Conservation (phyloP, 2,113 vertebrate species). For the Pseudopodoces humilis region DNA sequence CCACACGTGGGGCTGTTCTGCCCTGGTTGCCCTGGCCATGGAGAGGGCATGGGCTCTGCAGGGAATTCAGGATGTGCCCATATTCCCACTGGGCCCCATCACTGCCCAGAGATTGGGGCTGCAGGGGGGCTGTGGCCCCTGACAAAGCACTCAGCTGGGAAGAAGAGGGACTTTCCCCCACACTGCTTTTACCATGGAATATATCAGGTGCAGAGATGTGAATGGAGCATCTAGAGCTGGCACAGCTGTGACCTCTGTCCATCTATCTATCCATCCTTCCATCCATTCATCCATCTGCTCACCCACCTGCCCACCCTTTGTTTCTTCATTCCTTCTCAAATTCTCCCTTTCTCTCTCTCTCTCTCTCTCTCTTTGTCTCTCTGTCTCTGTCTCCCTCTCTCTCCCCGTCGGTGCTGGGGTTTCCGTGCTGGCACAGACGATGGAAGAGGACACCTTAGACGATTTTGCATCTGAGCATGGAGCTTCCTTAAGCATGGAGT, state of each 20-base stretch:
- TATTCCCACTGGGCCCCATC: not conserved
- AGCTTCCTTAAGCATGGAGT: conserved; percentile 87
- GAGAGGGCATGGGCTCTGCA: accelerated
- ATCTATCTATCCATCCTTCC: not conserved
- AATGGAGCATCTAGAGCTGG: not conserved
- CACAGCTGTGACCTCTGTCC: not conserved
- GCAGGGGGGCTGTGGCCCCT: not conserved
- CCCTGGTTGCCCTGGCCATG: not conserved
- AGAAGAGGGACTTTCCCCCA: not conserved
- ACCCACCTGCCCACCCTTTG: not conserved
- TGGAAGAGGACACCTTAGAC: conserved; percentile 75
- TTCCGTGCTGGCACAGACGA: conserved; percentile 77
- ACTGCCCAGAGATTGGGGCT: accelerated
- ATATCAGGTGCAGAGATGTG: not conserved
- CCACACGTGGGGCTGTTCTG: accelerated
- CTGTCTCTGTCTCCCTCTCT: not conserved
- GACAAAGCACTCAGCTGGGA: not conserved
- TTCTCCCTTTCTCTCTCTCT: not conserved
- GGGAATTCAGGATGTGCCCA: accelerated
- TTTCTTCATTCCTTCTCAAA: conserved; percentile 62
- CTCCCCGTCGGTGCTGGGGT: conserved; percentile 63
- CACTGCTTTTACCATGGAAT: not conserved
- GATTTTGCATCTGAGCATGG: conserved; percentile 80
- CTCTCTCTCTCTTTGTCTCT: not conserved
- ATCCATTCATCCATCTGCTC: not conserved